These are phyloP conservation scores for Potamarius usumacintae DNA, from an alignment of 2,113 vertebrate genomes.

Conservation along the genomic window DNA sequence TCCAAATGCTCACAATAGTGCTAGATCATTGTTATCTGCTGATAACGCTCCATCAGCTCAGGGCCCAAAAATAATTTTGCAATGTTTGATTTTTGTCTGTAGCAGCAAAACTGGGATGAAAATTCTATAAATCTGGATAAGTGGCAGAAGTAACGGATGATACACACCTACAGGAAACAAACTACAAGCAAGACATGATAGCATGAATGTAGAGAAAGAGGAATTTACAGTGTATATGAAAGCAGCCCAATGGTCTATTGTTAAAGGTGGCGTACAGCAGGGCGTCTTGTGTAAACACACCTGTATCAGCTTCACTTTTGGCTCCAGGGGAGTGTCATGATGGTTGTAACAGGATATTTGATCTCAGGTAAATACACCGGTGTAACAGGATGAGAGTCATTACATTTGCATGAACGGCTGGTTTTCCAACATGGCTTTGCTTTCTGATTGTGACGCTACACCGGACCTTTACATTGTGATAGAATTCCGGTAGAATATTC, in stretches of 20 bases:
- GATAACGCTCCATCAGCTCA: neutral
- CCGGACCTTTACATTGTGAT: neutral
- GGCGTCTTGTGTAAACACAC: neutral
- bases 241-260: neutral
- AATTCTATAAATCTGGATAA: neutral
- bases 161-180: neutral
- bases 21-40: neutral
- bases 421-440: neutral
- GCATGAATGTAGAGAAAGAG: neutral
- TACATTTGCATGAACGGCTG: neutral
- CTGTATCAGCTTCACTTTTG: neutral
- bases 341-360: neutral
- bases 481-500: neutral
- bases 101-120: too few species aligned
- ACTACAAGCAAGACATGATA: neutral
- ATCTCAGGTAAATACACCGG: neutral
- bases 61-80: neutral
- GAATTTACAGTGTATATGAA: neutral
- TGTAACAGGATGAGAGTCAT: constrained; percentile 2
- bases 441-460: neutral
- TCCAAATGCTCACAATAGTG: neutral
- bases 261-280: neutral
- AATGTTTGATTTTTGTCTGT: neutral
- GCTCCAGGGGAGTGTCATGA: neutral
- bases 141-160: neutral